Base-by-base conservation (phyloP, 2,888 invertebrate species). In the Epirrhoe alternata region DNA sequence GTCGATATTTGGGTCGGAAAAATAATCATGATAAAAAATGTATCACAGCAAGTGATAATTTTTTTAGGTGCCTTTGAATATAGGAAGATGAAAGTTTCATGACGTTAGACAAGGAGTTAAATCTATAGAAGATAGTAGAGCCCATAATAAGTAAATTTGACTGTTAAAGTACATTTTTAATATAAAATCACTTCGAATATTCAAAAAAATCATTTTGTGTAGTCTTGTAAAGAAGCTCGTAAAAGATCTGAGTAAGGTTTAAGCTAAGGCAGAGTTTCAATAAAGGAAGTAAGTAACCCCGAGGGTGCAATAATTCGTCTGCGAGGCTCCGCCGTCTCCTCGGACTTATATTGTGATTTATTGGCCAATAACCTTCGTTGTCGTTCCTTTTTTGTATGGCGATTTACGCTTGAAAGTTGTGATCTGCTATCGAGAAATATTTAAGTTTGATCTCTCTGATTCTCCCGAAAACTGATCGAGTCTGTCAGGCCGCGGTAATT, bases 321-420 rank as follows among this genome's bases (percentile, higher is more conserved):
- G 47, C 6, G 1, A 14, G 6, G 16, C 47, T 14, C 14, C 47
- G 16, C 14, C 47, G 47, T 47, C 47, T 86, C 81, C 72, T 76
- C 74, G 64, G 90, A 92, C 92, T 90, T 90, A 90, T 92, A 92
- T 92, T 91, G 90, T 91, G 92, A 92, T 92, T 92, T 92, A 92
- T 85, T 81, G 82, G 73, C 80, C 79, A 80, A 82, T 78, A 82
- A 80, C 82, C 83, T 84, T 83, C 82, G 75, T 71, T 77, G 65
- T 77, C 70, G 16, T 47, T 47, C 47, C 47, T 47, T 47, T 42
- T 47, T 47, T 16, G 47, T 6, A 47, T 16, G 7, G 47, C 16
- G 16, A 47, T 47, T 47, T 47, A 47, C 16, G 47, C 47, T 16
- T 16, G 47, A 5, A 47, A 14, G 6, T 14, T 6, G 35, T 5